Base-by-base conservation (phyloP, 1,140 invertebrate genomes). In the Drosophila ironensis region DNA sequence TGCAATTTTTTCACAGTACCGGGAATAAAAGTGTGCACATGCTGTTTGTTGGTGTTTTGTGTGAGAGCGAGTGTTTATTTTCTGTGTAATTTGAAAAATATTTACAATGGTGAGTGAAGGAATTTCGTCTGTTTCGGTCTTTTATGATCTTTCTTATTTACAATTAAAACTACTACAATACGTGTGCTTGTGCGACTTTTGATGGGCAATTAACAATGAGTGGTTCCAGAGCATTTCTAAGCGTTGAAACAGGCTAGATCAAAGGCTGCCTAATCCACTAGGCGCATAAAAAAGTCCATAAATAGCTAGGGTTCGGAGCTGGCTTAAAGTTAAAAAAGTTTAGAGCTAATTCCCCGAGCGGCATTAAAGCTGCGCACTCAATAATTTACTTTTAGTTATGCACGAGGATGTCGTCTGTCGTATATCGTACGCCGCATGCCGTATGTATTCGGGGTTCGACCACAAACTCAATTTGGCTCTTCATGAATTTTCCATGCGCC, bases 331-430 rank as follows among this genome's bases (percentile, higher is more conserved):
- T 63, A 20, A 45, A 54, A n/a, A n/a, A n/a, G n/a, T n/a, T n/a
- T n/a, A n/a, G n/a, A n/a, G n/a, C n/a, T n/a, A n/a, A 27, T 11
- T 42, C 42, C 16, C 56, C 16, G 7, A 38, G 48, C 25, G 59
- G 41, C 28, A 41, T 64, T 64, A 63, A 64, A 64, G 56, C 20
- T 6, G n/a, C 44, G 5, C 11, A 47, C 60, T 64, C 25, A 64
- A 64, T 64, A 22, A 64, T 64, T 64, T 63, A 47, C 63, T 48
- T 64, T 63, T 64, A 63, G 60, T 63, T 60, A 64, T 64, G 57
- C 40, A n/a, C n/a, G n/a, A n/a, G n/a, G n/a, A n/a, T n/a, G n/a
- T n/a, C n/a, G n/a, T n/a, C n/a, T n/a, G n/a, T n/a, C n/a, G n/a
- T n/a, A n/a, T n/a, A n/a, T n/a, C n/a, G n/a, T n/a, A n/a, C n/a